phyloP scores from a whole-genome alignment of 2,888 invertebrate species.

The Prenolepis imparis region DNA sequence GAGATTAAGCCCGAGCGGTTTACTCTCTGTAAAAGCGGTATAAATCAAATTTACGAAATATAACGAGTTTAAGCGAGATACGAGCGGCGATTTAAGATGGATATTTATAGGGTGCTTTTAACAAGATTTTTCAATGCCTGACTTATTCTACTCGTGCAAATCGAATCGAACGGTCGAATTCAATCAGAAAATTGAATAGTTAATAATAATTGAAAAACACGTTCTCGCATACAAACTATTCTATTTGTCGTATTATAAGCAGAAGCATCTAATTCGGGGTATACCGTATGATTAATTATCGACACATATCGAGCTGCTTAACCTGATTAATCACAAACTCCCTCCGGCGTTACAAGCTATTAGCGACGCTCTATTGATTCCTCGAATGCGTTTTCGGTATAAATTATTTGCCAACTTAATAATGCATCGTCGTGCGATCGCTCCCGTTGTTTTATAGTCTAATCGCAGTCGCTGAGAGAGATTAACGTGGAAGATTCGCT shows the following conservation, averaged over 20 bases:
- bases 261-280: conserved; percentile 5
- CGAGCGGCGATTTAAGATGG: neutral
- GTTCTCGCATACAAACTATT: too few species aligned
- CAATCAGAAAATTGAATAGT: neutral
- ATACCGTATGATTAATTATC: conserved; percentile 37
- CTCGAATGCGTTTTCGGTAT: conserved; percentile 20
- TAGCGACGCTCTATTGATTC: conserved; percentile 37
- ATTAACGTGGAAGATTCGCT: conserved; percentile 20
- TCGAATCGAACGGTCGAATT: neutral
- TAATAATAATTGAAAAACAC: neutral
- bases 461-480: neutral
- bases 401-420: conserved; percentile 47
- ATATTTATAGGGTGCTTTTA: neutral
- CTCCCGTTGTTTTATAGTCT: conserved; percentile 1
- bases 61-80: conserved; percentile 7
- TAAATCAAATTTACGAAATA: conserved; percentile 19
- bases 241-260: neutral
- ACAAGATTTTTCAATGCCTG: neutral
- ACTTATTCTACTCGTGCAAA: neutral
- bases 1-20: conserved; percentile 32
- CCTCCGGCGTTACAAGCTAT: conserved; percentile 16
- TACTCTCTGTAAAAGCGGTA: neutral
- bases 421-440: conserved; percentile 14
- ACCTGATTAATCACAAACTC: conserved; percentile 38
- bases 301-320: conserved; percentile 48